Evolutionary conservation across 2,113 vertebrate species (phyloP).

Genomic region (Pogonocichla stellata): DNA sequence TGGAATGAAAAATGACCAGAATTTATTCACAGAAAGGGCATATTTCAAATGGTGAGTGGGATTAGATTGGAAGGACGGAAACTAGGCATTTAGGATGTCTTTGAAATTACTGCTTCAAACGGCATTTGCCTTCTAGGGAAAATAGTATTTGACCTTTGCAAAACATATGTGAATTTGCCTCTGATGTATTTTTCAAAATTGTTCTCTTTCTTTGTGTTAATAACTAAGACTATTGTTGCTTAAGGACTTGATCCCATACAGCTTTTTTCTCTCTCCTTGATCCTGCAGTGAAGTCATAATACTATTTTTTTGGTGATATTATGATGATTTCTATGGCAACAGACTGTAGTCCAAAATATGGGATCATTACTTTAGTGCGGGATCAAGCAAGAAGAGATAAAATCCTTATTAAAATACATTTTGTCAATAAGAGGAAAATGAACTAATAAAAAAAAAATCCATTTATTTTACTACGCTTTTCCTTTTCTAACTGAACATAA

Average conservation of each 20-base stretch:
- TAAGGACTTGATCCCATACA: background rate
- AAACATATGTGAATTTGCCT: background rate
- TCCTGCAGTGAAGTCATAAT: conserved; percentile 59
- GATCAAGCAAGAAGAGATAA: conserved; percentile 39
- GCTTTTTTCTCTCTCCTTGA: conserved; percentile 25
- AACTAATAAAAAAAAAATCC: background rate
- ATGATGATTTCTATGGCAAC: conserved; percentile 75
- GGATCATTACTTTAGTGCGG: conserved; percentile 24
- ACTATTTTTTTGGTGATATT: conserved; percentile 56
- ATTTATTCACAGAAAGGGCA: background rate
- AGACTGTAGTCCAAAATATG: conserved; percentile 50
- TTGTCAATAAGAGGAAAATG: conserved; percentile 22
- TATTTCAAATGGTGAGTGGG: background rate
- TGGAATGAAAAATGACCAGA: background rate
- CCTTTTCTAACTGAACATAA: background rate
- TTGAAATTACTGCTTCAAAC: background rate
- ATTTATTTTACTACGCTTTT: background rate
- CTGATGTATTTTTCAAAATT: background rate
- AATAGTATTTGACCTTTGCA: background rate
- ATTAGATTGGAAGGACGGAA: background rate
- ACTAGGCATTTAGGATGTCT: background rate
- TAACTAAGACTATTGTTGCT: background rate
- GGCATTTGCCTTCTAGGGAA: background rate
- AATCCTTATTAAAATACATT: conserved; percentile 55
- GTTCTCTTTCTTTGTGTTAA: background rate